Evolutionary conservation across 1,140 invertebrate genomes (phyloP).

Genomic region (Hyles vespertilio): DNA sequence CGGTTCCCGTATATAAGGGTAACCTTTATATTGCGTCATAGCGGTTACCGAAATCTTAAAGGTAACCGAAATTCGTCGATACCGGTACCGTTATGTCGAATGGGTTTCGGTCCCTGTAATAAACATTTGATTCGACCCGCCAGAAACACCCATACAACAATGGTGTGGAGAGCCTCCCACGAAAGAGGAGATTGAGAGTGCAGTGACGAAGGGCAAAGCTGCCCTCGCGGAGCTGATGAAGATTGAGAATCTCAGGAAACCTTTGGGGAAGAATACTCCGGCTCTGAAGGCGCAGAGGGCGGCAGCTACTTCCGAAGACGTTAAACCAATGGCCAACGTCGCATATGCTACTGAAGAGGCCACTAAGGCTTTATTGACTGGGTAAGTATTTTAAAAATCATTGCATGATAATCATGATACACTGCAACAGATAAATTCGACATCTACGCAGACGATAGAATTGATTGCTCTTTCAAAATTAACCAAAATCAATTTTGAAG

Average conservation of each 20-base stretch:
- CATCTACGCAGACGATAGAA: no score
- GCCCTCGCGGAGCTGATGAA: slow-evolving; percentile 75
- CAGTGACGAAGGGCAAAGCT: slow-evolving; percentile 74
- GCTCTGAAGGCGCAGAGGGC: slow-evolving; percentile 82
- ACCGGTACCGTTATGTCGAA: no score
- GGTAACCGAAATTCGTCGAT: no score
- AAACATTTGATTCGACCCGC: neutral
- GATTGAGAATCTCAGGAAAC: slow-evolving; percentile 72
- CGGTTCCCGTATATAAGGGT: no score
- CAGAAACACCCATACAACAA: slow-evolving; percentile 24
- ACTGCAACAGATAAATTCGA: no score
- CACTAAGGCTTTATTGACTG: slow-evolving; percentile 69
- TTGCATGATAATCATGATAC: no score
- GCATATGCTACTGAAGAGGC: slow-evolving; percentile 82
- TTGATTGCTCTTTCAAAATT: no score
- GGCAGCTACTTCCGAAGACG: slow-evolving; percentile 76
- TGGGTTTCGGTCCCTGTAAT: no score
- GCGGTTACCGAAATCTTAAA: no score
- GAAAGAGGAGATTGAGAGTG: slow-evolving; percentile 50
- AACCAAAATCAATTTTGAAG: no score
- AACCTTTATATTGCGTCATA: no score
- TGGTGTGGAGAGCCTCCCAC: slow-evolving; percentile 46
- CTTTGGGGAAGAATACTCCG: slow-evolving; percentile 77
- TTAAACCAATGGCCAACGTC: slow-evolving; percentile 77
- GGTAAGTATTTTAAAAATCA: slow-evolving; percentile 31